phyloP scores from a whole-genome alignment of 2,888 invertebrate species.

The Platycheirus rosarum region DNA sequence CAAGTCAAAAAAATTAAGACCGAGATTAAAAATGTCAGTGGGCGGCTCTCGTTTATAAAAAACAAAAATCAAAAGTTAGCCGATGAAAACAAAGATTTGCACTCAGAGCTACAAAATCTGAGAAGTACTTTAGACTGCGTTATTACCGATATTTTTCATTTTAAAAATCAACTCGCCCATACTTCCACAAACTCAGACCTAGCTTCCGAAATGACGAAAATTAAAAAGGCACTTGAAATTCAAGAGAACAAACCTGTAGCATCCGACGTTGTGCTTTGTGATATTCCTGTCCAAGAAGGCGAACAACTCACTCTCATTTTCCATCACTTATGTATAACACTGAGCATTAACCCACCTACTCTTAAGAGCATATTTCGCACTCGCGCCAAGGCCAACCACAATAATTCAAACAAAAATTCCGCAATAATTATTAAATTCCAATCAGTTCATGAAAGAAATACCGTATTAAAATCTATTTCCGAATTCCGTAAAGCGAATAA shows the following conservation, averaged over 20 bases:
- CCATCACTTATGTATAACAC: neutral
- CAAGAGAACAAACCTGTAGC: neutral
- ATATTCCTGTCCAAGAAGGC: neutral
- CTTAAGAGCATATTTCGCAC: too few relatives aligned
- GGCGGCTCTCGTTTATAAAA: neutral
- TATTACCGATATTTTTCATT: too few relatives aligned
- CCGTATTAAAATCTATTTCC: too few relatives aligned
- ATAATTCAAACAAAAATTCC: too few relatives aligned
- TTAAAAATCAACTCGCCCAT: too few relatives aligned
- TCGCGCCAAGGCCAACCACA: neutral
- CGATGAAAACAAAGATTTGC: neutral
- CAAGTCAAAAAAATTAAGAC: neutral
- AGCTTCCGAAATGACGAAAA: too few relatives aligned
- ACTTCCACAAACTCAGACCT: too few relatives aligned
- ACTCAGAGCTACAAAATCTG: neutral
- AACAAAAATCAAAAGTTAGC: neutral
- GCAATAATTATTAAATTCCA: too few relatives aligned
- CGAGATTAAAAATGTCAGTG: neutral
- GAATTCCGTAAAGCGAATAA: too few relatives aligned
- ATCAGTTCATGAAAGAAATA: too few relatives aligned
- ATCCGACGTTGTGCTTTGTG: neutral
- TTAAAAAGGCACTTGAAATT: too few relatives aligned
- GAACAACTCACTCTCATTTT: neutral
- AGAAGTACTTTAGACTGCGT: too few relatives aligned
- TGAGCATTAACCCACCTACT: neutral